Percentiles rank a stretch among this genome's conserved stretches.
phyloP scores from a whole-genome alignment of 2,797 vertebrate species.

The Clarias fuscus region DNA sequence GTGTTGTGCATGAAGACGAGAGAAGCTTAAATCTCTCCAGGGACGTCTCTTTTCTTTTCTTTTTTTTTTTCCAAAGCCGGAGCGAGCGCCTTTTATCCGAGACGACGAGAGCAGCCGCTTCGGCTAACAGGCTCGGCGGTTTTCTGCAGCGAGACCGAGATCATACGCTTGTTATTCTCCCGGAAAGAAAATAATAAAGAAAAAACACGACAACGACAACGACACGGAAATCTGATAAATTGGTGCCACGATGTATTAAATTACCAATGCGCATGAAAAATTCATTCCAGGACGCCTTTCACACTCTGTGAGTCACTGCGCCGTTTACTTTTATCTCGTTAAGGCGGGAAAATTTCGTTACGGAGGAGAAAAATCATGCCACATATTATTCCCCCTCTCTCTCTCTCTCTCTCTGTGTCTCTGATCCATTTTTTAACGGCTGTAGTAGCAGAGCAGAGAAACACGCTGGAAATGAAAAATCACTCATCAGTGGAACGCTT shows the following conservation, averaged over 20 bases:
- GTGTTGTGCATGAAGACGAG: slow-evolving; percentile 31
- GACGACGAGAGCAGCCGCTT: slow-evolving; percentile 58
- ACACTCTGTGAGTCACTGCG: slow-evolving; percentile 69
- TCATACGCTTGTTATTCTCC: slow-evolving; percentile 71
- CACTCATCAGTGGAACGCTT: slow-evolving; percentile 65
- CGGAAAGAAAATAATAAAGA: slow-evolving; percentile 56
- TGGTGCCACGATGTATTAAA: slow-evolving; percentile 74
- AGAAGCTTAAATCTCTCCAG: slow-evolving; percentile 45
- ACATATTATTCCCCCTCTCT: slow-evolving; percentile 68
- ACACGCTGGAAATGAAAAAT: slow-evolving; percentile 66
- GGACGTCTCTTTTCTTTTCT: slow-evolving; percentile 4
- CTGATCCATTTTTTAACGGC: slow-evolving; percentile 66
- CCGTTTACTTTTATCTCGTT: slow-evolving; percentile 80
- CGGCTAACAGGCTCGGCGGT: slow-evolving; percentile 40
- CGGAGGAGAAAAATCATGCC: slow-evolving; percentile 73
- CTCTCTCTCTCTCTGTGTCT: slow-evolving; percentile 42
- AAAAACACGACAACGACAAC: slow-evolving; percentile 42
- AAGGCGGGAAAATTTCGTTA: slow-evolving; percentile 77
- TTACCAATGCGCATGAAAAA: slow-evolving; percentile 80
- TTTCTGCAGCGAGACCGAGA: slow-evolving; percentile 60
- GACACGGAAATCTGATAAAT: slow-evolving; percentile 78
- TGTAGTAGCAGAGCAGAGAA: slow-evolving; percentile 67
- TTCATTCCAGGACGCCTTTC: slow-evolving; percentile 74
- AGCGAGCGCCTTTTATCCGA: slow-evolving; percentile 53
- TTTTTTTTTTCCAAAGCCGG: slow-evolving; percentile 39